Evolutionary conservation across 2,797 vertebrate genomes (phyloP).

Genomic region (Acanthis flammea): DNA sequence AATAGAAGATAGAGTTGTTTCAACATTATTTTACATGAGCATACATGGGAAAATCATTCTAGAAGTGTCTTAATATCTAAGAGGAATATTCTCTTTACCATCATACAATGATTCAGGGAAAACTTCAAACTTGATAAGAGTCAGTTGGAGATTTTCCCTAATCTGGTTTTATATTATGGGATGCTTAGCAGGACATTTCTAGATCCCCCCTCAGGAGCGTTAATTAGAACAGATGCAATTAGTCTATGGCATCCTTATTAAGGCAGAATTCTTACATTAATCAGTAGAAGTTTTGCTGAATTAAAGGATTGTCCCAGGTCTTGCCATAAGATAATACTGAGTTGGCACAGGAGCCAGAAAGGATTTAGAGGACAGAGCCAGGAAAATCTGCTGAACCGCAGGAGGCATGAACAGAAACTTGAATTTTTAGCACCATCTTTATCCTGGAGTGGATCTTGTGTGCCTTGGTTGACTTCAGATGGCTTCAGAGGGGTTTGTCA

Average conservation of each 20-base stretch:
- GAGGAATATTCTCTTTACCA: background rate
- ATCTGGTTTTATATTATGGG: background rate
- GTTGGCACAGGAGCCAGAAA: background rate
- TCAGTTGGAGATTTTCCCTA: background rate
- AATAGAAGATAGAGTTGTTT: background rate
- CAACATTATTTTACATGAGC: background rate
- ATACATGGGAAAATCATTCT: fast-evolving
- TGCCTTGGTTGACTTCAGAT: background rate
- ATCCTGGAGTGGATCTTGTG: background rate
- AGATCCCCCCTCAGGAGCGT: background rate
- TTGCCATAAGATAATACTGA: background rate
- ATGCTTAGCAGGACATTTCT: background rate
- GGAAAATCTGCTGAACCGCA: background rate
- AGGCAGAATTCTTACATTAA: constrained; percentile 1
- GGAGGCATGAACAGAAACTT: background rate
- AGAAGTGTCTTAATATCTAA: background rate
- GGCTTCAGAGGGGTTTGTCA: background rate
- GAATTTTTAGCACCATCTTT: background rate
- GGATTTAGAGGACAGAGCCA: background rate
- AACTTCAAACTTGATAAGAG: background rate
- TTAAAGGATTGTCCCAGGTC: background rate
- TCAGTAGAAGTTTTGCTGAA: background rate
- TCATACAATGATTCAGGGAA: background rate
- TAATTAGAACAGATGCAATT: constrained; percentile 16
- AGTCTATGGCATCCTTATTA: background rate